These are phyloP conservation scores for Molossus alvarezi DNA, from an alignment of 2,797 vertebrate genomes.

Conservation along the genomic window DNA sequence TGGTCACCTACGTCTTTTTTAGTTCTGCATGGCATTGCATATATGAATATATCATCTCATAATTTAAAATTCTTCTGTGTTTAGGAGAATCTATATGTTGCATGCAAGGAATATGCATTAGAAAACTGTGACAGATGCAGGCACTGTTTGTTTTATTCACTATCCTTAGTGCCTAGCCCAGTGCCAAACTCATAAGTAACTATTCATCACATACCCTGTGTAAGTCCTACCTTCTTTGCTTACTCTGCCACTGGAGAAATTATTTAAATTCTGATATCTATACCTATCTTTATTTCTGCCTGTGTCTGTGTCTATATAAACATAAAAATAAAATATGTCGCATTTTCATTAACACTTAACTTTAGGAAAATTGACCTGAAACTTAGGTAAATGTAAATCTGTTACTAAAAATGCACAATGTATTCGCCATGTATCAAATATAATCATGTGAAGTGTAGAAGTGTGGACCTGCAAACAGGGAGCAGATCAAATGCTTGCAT, in stretches of 20 bases:
- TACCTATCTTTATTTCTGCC: background rate
- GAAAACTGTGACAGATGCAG: background rate
- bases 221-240: background rate
- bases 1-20: background rate
- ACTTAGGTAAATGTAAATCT: background rate
- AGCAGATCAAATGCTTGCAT: background rate
- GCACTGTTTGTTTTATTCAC: background rate
- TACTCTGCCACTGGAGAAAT: background rate
- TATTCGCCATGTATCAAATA: background rate
- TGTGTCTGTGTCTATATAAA: background rate
- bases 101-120: background rate
- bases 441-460: too few relatives aligned
- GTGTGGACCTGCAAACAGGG: background rate
- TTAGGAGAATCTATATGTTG: background rate
- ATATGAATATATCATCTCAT: background rate
- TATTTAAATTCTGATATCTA: background rate
- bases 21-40: rapidly evolving
- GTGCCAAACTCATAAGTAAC: background rate
- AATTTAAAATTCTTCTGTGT: background rate
- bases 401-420: background rate
- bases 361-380: background rate
- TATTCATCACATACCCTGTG: background rate
- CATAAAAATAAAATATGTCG: background rate
- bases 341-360: background rate
- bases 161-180: background rate